Base-by-base conservation (phyloP, 2,888 invertebrate species). In the Himalopsyche kuldschensis region DNA sequence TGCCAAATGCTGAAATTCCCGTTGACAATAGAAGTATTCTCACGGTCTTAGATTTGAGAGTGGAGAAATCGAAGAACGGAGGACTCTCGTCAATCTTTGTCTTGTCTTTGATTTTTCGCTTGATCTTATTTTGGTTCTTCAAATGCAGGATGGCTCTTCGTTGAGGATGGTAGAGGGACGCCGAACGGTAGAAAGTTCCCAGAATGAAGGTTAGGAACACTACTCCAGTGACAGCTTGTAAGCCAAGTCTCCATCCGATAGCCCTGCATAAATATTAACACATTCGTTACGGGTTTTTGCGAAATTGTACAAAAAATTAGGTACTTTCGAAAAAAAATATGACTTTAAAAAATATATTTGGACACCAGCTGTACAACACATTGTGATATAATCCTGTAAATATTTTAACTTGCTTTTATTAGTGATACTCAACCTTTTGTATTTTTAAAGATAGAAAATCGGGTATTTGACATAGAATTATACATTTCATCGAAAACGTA, bases 101-200 rank as follows among this genome's bases (percentile, higher is more conserved):
- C 88, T 95, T 95, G 88, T 96, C 95, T 89, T 96, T 95, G 91
- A 96, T 94, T 90, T 96, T 96, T 86, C 95, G 92, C 89, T 96
- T 96, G 88, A 92, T 92, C 87, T 92, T 92, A 87, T 89, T 92
- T 89, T 97, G 97, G 90, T 96, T 97, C 90, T 97, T 97, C 88
- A 97, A 93, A 89, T 97, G 97, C 69, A 97, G 92, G 87, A 97
- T 97, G 84, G 97, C 97, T 84, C 97, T 92, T 83, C 97, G 90
- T 89, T 97, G 96, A 0, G 97, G 97, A 89, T 97, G 97, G 90
- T 97, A 97, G 10, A 97, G 92, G 0, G 97, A 96, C 0, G 97
- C 97, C 6, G 97, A 97, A 46, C 97, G 94, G 90, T 97, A 97
- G 90, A 96, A 96, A 5, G 96, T 96, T 80, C 97, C 97, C 41